Base-by-base conservation (phyloP, 2,113 vertebrate species). In the zebrafish (Danio rerio) region DNA sequence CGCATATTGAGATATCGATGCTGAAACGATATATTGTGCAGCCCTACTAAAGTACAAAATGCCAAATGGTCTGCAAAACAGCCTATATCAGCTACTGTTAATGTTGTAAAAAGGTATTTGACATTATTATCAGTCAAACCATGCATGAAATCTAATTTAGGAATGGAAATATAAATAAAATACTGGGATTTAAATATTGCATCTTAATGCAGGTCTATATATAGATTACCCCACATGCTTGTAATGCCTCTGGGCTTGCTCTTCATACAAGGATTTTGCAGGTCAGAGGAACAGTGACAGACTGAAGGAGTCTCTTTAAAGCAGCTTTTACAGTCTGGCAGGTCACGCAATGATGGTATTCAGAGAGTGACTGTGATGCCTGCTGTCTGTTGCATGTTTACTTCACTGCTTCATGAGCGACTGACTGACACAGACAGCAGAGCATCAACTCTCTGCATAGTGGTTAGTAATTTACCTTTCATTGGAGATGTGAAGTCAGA, bases 251-350 rank as follows among this genome's bases (percentile, higher is more conserved):
- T 52, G 7, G 76, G 61, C 45, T 77, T 62, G 18, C 18, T 49
- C 20, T 77, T 77, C 55, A 10, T 77, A 40, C n/a, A 77, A 77
- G 0, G 45, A 9, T 47, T 63, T 31, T 21, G n/a, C 42, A 61
- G n/a, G 55, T 61, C 73, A 76, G 55, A 42, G 52, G 21, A 61
- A 76, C 5, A 21, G 43, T 1, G 21, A 40, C 45, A 78, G 9
- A 3, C 6, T 50, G 43, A 78, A 62, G 3, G 31, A 31, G 40
- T 74, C 9, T 3, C 15, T 58, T 20, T 74, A 56, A 63, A 40
- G 61, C 47, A 66, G 9, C 13, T 66, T 15, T 53, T 52, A 50
- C 21, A 11, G 47, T 47, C 61, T 66, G 49, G 15, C 31, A 42
- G 61, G 61, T 66, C 77, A 66, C 62, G 1, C 49, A 53, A 66